phyloP scores from a whole-genome alignment of 2,797 vertebrate genomes.

The Mormyrops boulengeri region DNA sequence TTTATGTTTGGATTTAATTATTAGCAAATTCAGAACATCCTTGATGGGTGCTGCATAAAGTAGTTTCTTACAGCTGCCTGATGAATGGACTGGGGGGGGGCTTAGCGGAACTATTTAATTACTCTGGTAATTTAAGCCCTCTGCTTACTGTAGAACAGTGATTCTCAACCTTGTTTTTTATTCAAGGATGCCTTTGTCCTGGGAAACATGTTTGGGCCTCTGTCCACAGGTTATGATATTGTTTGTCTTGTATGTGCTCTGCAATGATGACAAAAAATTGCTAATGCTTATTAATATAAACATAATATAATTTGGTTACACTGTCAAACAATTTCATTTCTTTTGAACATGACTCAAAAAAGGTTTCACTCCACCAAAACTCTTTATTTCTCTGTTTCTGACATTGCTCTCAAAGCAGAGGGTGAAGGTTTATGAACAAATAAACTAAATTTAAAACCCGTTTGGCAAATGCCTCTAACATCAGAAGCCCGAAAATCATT shows the following conservation, averaged over 20 bases:
- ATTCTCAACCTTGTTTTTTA: neutral
- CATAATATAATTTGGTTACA: neutral
- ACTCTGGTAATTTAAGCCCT: neutral
- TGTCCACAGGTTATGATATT: neutral
- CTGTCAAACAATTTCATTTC: neutral
- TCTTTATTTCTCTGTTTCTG: neutral
- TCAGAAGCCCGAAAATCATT: neutral
- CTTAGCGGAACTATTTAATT: neutral
- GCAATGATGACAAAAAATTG: neutral
- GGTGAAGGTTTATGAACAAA: neutral
- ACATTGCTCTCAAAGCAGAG: neutral
- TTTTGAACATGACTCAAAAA: neutral
- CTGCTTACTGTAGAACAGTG: neutral
- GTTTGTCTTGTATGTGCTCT: neutral
- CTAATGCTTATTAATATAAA: neutral
- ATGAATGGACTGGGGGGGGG: neutral
- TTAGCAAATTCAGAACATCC: neutral
- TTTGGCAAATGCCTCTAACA: neutral
- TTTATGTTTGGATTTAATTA: neutral
- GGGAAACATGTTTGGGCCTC: neutral
- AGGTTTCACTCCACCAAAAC: neutral
- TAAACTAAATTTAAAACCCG: neutral
- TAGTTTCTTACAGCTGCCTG: neutral
- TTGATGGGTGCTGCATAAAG: neutral
- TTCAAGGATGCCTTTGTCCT: neutral